Conservation (phyloP, 2,797 vertebrate species). For the Gila robusta region DNA sequence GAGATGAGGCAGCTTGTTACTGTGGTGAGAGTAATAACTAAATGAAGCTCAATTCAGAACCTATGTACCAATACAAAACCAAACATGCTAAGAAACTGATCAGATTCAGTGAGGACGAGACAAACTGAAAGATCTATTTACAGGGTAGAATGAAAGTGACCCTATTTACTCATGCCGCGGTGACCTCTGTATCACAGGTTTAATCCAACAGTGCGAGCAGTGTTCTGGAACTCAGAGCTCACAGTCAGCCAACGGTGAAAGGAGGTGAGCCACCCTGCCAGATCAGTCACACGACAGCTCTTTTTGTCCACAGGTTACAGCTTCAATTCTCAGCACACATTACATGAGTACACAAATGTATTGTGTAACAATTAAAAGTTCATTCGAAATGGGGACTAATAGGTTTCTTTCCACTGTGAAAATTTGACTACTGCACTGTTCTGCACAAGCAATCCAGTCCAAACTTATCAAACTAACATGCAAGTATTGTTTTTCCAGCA, state of each 20-base stretch:
- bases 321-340: conserved; percentile 3
- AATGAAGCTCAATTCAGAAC: neutral
- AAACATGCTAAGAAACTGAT: neutral
- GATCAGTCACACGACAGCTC: conserved; percentile 38
- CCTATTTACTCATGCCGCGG: conserved; percentile 17
- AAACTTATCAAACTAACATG: neutral
- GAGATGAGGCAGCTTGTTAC: neutral
- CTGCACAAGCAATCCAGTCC: neutral
- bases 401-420: neutral
- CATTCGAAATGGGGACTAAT: neutral
- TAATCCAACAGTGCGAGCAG: conserved; percentile 41
- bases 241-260: conserved; percentile 39
- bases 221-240: conserved; percentile 49
- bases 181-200: conserved; percentile 35
- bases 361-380: neutral
- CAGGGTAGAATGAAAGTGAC: conserved; percentile 6
- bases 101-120: neutral
- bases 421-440: neutral
- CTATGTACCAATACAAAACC: neutral
- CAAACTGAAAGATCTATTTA: neutral
- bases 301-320: conserved; percentile 17
- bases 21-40: neutral
- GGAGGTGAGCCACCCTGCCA: conserved; percentile 33
- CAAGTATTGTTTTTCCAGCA: neutral
- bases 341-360: conserved; percentile 4